Evolutionary conservation across 2,888 invertebrate genomes (phyloP).

Genomic region (Apeira syringaria): DNA sequence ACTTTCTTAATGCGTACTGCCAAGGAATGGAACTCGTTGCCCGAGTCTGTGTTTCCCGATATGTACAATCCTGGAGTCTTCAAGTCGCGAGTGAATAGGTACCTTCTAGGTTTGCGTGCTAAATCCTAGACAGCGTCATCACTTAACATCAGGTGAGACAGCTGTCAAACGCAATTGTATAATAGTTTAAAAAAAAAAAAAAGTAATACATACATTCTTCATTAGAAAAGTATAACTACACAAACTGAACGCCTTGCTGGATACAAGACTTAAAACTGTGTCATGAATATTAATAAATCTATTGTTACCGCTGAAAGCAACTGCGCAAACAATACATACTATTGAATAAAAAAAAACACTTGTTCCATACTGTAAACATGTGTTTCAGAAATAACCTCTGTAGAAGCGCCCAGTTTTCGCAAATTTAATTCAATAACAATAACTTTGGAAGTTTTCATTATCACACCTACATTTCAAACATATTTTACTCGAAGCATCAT

Average conservation of each 20-base stretch:
- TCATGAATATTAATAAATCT: slow-evolving; percentile 61
- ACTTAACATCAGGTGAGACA: no score
- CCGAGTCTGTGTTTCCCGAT: no score
- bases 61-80: no score
- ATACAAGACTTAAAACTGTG: slow-evolving; percentile 46
- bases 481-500: slow-evolving; percentile 26
- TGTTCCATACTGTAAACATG: slow-evolving; percentile 36
- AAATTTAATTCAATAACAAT: slow-evolving; percentile 32
- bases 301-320: slow-evolving; percentile 44
- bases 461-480: slow-evolving; percentile 10
- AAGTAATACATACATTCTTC: no score
- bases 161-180: no score
- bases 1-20: no score
- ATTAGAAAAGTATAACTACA: neutral
- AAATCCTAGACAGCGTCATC: no score
- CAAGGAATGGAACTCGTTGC: no score
- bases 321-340: slow-evolving; percentile 46
- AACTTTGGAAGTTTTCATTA: slow-evolving; percentile 8
- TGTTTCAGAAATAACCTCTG: slow-evolving; percentile 41
- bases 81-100: no score
- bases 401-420: slow-evolving; percentile 36
- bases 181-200: no score
- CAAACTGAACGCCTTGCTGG: slow-evolving; percentile 18
- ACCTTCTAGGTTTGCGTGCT: no score
- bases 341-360: slow-evolving; percentile 8